Evolutionary conservation across 2,113 vertebrate species (phyloP).

Genomic region (Callorhinus ursinus): DNA sequence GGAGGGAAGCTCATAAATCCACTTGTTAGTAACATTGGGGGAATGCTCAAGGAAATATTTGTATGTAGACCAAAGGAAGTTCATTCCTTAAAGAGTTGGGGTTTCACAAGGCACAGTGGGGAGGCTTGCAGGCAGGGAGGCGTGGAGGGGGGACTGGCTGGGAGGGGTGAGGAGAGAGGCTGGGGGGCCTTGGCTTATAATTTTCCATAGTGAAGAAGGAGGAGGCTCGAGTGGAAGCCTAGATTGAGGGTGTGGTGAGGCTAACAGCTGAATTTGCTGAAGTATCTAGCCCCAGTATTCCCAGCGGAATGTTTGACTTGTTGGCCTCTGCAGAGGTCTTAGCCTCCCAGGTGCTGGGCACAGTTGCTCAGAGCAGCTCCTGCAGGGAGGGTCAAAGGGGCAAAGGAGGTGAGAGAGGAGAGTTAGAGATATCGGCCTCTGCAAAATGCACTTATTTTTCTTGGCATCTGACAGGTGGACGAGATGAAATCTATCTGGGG

Average conservation of each 20-base stretch:
- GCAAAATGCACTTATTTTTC: conserved; percentile 67
- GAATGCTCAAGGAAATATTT: neutral
- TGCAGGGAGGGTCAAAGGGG: conserved; percentile 56
- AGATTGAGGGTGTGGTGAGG: neutral
- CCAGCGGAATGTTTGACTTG: conserved; percentile 49
- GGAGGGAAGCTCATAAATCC: neutral
- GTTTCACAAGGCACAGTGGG: neutral
- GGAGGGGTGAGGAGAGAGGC: neutral
- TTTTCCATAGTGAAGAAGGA: neutral
- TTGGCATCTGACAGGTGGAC: conserved; percentile 63
- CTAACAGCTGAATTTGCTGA: conserved; percentile 67
- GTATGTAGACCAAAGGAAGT: neutral
- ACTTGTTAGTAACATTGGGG: neutral
- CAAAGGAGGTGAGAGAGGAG: conserved; percentile 47
- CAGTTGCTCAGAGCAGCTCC: conserved; percentile 49
- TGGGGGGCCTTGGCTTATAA: neutral
- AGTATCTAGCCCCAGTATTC: neutral
- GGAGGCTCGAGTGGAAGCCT: conserved; percentile 46
- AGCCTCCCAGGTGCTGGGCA: conserved; percentile 46
- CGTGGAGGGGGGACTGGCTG: neutral
- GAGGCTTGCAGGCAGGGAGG: neutral
- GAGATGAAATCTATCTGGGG: conserved; percentile 45
- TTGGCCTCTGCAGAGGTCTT: conserved; percentile 12
- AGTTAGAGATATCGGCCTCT: neutral
- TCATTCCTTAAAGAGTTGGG: neutral